Conservation (phyloP, 2,113 vertebrate genomes). For the Nestor notabilis region DNA sequence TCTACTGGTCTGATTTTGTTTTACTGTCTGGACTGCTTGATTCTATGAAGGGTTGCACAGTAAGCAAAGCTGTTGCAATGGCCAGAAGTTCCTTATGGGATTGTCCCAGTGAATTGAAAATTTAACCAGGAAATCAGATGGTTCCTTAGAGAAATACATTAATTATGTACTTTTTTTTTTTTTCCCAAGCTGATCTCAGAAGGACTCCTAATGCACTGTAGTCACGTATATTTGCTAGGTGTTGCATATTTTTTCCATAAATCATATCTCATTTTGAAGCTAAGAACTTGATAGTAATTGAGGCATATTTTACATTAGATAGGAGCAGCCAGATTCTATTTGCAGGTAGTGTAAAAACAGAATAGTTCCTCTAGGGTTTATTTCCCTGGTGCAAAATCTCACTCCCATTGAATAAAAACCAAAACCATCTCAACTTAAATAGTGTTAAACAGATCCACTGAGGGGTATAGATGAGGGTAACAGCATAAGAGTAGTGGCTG, state of each 20-base stretch:
- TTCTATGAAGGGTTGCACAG: neutral
- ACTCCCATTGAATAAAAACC: neutral
- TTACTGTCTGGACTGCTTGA: neutral
- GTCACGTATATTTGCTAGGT: neutral
- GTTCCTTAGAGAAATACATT: neutral
- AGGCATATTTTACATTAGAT: neutral
- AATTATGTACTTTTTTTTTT: neutral
- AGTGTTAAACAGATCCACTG: neutral
- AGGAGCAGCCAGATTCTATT: neutral
- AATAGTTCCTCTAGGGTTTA: neutral
- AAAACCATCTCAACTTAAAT: neutral
- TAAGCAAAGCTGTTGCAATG: neutral
- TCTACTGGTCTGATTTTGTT: neutral
- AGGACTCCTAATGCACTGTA: neutral
- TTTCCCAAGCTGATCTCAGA: neutral
- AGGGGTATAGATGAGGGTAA: neutral
- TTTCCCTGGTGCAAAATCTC: neutral
- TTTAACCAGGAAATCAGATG: neutral
- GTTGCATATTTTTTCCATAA: neutral
- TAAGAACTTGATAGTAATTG: neutral
- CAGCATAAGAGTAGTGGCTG: neutral
- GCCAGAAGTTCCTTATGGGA: neutral
- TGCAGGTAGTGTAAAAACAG: neutral
- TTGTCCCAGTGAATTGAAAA: slow-evolving; percentile 1
- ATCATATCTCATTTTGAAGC: neutral